A percentile compares a stretch with the other conserved stretches of the same genome.
These are phyloP conservation scores for Orius insidiosus DNA, from an alignment of 1,140 invertebrate genomes.

Conservation along the genomic window DNA sequence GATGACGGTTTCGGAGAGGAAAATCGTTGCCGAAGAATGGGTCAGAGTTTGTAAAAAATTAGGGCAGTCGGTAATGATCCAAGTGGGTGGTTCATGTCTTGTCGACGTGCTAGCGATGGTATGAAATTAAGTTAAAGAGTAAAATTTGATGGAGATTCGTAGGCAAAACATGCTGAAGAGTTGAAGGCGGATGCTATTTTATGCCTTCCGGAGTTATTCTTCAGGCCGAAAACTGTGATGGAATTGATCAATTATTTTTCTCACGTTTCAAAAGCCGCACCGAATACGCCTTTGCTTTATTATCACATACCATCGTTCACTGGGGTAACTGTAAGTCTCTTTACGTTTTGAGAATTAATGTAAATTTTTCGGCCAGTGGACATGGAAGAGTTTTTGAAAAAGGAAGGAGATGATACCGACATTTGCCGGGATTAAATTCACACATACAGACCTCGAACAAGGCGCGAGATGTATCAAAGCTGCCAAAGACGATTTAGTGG, in stretches of 20 bases:
- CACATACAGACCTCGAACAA: slow-evolving; percentile 43
- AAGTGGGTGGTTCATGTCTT: slow-evolving; percentile 54
- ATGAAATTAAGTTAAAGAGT: slow-evolving; percentile 16
- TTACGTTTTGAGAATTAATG: background rate
- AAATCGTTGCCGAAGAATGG: slow-evolving; percentile 50
- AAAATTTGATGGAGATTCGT: no score
- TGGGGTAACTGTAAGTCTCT: slow-evolving; percentile 43
- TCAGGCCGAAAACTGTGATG: slow-evolving; percentile 42
- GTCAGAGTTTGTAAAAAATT: slow-evolving; percentile 32
- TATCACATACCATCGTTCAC: slow-evolving; percentile 61
- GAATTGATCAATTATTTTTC: slow-evolving; percentile 52
- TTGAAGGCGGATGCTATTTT: slow-evolving; percentile 51
- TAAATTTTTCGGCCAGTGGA: slow-evolving; percentile 35
- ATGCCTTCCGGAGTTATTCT: slow-evolving; percentile 55
- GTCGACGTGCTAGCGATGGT: slow-evolving; percentile 54
- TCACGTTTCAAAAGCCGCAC: slow-evolving; percentile 45
- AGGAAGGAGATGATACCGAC: slow-evolving; percentile 43
- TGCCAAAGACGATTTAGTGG: slow-evolving; percentile 30
- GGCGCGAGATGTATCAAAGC: slow-evolving; percentile 36
- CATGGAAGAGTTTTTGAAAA: slow-evolving; percentile 48
- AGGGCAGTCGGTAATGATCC: slow-evolving; percentile 50
- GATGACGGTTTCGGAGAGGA: slow-evolving; percentile 48
- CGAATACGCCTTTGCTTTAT: slow-evolving; percentile 61
- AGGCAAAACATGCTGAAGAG: slow-evolving; percentile 56
- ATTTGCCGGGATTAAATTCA: slow-evolving; percentile 59